Evolutionary conservation across 2,888 invertebrate species (phyloP).

Genomic region (Dasysyrphus albostriatus): DNA sequence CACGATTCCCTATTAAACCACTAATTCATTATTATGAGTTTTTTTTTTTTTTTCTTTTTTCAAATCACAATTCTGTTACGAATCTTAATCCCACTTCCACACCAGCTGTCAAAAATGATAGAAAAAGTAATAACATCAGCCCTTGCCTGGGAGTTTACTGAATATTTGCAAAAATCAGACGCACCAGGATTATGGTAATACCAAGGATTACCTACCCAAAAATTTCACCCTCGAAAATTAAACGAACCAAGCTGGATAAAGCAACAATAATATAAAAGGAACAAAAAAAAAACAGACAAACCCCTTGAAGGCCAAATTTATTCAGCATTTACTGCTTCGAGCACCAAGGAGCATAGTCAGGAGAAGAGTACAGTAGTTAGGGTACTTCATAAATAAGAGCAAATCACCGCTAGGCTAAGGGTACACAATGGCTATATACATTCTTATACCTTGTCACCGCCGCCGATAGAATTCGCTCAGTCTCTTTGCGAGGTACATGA

Average conservation of each 20-base stretch:
- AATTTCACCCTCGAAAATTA: conserved; percentile 62
- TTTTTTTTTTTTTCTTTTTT: conserved; percentile 38
- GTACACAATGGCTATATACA: conserved; percentile 21
- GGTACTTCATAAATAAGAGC: conserved; percentile 72
- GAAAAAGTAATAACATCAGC: conserved; percentile 20
- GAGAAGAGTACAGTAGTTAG: conserved; percentile 29
- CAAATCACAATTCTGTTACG: conserved; percentile 54
- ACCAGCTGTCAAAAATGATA: conserved; percentile 64
- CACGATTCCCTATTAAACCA: conserved; percentile 42
- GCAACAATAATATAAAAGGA: background rate
- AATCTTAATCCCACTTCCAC: conserved; percentile 52
- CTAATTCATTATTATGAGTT: conserved; percentile 57
- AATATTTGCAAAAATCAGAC: conserved; percentile 29
- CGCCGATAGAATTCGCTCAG: background rate
- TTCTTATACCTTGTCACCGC: background rate
- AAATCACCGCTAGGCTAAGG: conserved; percentile 57
- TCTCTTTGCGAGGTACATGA: conserved; percentile 8
- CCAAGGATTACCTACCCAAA: conserved; percentile 19
- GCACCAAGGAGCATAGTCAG: conserved; percentile 13
- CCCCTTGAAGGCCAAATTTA: conserved; percentile 30
- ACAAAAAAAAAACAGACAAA: conserved; percentile 27
- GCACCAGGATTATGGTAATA: conserved; percentile 24
- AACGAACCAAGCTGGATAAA: conserved; percentile 33
- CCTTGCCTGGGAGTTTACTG: background rate
- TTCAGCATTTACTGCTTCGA: conserved; percentile 44